Evolutionary conservation across 2,113 vertebrate genomes (phyloP).

Genomic region (Clinocottus analis): DNA sequence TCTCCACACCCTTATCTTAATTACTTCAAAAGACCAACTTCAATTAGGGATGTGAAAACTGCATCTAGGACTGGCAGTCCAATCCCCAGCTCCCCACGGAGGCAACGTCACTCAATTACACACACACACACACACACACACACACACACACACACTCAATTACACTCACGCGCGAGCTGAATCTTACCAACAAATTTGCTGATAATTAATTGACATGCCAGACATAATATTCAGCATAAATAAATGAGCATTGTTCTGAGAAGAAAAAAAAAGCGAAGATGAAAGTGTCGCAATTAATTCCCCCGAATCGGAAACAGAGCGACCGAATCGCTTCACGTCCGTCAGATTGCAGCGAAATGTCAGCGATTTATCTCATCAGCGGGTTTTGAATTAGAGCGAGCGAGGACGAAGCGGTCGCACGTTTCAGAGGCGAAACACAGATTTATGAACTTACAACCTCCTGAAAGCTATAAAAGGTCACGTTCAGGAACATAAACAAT

Average conservation of each 20-base stretch:
- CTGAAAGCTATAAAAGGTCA: background rate
- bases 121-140: conserved; percentile 47
- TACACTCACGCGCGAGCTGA: conserved; percentile 46
- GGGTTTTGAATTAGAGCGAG: conserved; percentile 32
- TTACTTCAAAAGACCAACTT: conserved; percentile 86
- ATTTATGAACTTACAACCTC: no score
- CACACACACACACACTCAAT: conserved; percentile 33
- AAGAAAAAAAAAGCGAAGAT: conserved; percentile 70
- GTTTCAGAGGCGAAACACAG: conserved; percentile 22
- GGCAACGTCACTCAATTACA: conserved; percentile 69
- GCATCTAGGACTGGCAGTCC: conserved; percentile 71
- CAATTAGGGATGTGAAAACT: conserved; percentile 81
- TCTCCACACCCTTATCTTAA: conserved; percentile 84
- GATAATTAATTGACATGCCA: conserved; percentile 78
- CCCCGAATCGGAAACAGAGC: conserved; percentile 42
- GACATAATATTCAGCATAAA: conserved; percentile 74
- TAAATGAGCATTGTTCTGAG: conserved; percentile 74
- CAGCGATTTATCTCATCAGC: conserved; percentile 52
- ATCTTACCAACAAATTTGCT: conserved; percentile 75
- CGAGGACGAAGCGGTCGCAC: background rate
- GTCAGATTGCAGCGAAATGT: conserved; percentile 55
- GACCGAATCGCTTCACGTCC: conserved; percentile 52
- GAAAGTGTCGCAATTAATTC: conserved; percentile 71
- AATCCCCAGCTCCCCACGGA: conserved; percentile 72
- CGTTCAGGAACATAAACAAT: background rate